Evolutionary conservation across 2,113 vertebrate genomes (phyloP).

Genomic region (Oncorhynchus tshawytscha): DNA sequence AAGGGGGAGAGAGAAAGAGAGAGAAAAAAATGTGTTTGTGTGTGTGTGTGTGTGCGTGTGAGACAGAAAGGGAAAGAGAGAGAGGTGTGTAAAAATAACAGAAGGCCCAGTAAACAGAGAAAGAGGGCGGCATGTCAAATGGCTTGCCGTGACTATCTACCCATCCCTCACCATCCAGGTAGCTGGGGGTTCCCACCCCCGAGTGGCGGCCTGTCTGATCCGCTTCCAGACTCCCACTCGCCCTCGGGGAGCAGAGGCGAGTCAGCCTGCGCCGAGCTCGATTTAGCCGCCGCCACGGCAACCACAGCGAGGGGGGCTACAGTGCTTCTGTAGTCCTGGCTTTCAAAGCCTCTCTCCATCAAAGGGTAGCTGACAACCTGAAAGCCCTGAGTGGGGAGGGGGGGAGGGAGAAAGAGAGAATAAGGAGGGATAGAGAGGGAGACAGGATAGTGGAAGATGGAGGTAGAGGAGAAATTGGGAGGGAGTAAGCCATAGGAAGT

Average conservation of each 20-base stretch:
- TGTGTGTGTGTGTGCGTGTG: not conserved
- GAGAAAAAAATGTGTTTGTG: not conserved
- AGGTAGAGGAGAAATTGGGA: no score
- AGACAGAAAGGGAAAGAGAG: not conserved
- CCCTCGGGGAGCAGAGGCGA: conserved; percentile 35
- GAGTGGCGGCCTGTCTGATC: conserved; percentile 35
- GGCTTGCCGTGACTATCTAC: conserved; percentile 35
- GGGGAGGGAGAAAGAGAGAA: conserved; percentile 13
- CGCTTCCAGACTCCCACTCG: conserved; percentile 45
- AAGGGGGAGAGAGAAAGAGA: not conserved
- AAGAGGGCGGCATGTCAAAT: conserved; percentile 2
- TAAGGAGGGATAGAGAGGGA: conserved; percentile 20
- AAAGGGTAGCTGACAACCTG: conserved; percentile 70
- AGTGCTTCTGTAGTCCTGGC: conserved; percentile 28
- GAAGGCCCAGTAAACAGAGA: not conserved
- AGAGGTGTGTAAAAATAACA: conserved; percentile 30
- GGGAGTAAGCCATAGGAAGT: no score
- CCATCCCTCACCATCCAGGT: conserved; percentile 62
- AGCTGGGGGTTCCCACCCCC: conserved; percentile 44
- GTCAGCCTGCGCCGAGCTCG: conserved; percentile 34
- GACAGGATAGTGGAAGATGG: not conserved
- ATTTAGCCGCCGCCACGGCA: conserved; percentile 35
- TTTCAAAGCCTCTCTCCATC: conserved; percentile 49
- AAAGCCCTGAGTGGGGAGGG: conserved; percentile 63
- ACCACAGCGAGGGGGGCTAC: conserved; percentile 20